phyloP scores from a whole-genome alignment of 2,888 invertebrate species.

The Mactromeris polynyma region DNA sequence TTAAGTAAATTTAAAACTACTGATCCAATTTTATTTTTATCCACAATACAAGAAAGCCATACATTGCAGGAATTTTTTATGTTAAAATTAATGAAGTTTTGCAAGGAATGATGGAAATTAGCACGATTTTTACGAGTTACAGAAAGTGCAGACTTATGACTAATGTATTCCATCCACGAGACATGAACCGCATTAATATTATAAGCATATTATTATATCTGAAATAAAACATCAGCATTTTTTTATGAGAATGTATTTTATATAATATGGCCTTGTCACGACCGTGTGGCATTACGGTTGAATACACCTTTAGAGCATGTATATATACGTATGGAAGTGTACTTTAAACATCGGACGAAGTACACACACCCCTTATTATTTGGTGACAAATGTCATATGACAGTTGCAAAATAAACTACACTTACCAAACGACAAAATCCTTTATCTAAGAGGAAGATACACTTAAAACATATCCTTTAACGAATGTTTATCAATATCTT shows the following conservation, averaged over 20 bases:
- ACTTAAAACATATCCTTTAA: slow-evolving; percentile 10
- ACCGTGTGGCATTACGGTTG: not conserved
- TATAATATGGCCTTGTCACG: not conserved
- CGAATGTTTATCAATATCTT: not conserved
- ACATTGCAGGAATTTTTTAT: too few relatives aligned
- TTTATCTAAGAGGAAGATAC: not conserved
- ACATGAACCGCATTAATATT: slow-evolving; percentile 3
- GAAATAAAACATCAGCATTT: not conserved
- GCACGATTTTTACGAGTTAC: too few relatives aligned
- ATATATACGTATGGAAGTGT: not conserved
- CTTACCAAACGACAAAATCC: slow-evolving; percentile 23
- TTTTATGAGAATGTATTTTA: not conserved
- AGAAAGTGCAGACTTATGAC: too few relatives aligned
- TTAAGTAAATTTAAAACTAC: too few relatives aligned
- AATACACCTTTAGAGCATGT: not conserved
- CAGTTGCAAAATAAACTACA: slow-evolving; percentile 23
- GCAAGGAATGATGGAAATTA: too few relatives aligned
- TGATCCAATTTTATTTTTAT: too few relatives aligned
- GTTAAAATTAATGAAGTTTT: too few relatives aligned
- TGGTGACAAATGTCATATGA: slow-evolving; percentile 46
- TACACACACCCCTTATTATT: slow-evolving; percentile 51
- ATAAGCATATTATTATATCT: not conserved
- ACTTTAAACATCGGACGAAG: not conserved
- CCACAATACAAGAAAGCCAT: too few relatives aligned
- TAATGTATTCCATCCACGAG: too few relatives aligned